Percentiles rank a stretch among this genome's conserved stretches.
Evolutionary conservation across 2,797 vertebrate genomes (phyloP).

Genomic region (Mormyrus proboscirostris): DNA sequence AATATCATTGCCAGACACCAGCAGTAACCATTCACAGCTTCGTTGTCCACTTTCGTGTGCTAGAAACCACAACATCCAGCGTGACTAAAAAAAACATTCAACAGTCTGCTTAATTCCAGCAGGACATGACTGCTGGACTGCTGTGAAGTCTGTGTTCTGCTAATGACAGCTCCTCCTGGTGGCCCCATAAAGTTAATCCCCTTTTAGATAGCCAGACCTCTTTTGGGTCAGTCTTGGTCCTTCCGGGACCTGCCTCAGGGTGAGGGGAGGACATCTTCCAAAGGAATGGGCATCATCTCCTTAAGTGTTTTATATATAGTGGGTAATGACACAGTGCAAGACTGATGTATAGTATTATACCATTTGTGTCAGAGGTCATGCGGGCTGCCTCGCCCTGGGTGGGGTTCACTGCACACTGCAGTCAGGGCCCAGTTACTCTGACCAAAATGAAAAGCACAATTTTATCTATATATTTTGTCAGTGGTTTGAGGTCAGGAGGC

Average conservation of each 20-base stretch:
- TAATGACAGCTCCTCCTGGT: not conserved
- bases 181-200: not conserved
- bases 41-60: not conserved
- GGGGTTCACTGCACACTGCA: slow-evolving; percentile 47
- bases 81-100: not conserved
- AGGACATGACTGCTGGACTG: not conserved
- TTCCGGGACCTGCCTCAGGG: not conserved
- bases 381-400: slow-evolving; percentile 56
- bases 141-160: not conserved
- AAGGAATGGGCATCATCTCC: slow-evolving; percentile 9
- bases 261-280: slow-evolving; percentile 3
- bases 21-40: not conserved
- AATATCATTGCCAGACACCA: not conserved
- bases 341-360: slow-evolving; percentile 60
- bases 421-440: slow-evolving; percentile 52
- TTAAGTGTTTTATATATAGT: slow-evolving; percentile 61
- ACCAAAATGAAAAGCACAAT: slow-evolving; percentile 66
- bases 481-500: slow-evolving; percentile 40
- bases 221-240: not conserved
- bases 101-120: not conserved
- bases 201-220: not conserved
- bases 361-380: slow-evolving; percentile 62
- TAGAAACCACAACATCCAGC: not conserved
- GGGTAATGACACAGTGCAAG: slow-evolving; percentile 61
- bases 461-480: slow-evolving; percentile 60